Percentiles rank a stretch among this genome's conserved stretches.
Conservation (phyloP, 2,113 vertebrate genomes). For the Ranitomeya imitator region DNA sequence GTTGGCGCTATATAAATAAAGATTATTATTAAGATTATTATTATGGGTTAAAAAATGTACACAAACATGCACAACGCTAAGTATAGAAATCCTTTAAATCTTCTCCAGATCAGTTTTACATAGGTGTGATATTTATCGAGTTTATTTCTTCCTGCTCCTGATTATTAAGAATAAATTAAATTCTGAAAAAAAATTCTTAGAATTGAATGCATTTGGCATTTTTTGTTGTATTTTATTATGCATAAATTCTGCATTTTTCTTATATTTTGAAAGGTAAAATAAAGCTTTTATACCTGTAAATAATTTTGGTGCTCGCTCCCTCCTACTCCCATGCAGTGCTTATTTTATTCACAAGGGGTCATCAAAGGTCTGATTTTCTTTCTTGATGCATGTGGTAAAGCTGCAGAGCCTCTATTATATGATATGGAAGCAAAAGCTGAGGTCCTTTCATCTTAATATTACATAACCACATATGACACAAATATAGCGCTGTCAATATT, state of each 20-base stretch:
- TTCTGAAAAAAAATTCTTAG: background rate
- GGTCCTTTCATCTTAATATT: background rate
- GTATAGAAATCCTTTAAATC: too few relatives aligned
- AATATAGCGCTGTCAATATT: conserved; percentile 23
- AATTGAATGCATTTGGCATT: background rate
- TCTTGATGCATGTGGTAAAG: conserved; percentile 57
- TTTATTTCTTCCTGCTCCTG: background rate
- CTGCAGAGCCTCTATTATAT: background rate
- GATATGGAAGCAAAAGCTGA: background rate
- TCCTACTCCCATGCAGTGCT: conserved; percentile 76
- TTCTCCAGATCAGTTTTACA: too few relatives aligned
- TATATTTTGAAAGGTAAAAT: background rate
- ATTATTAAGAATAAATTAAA: background rate
- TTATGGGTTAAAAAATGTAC: too few relatives aligned
- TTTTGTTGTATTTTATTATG: background rate
- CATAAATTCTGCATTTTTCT: background rate
- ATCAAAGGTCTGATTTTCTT: conserved; percentile 82
- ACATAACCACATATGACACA: background rate
- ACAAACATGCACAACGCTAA: too few relatives aligned
- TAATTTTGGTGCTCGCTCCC: background rate
- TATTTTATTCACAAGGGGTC: conserved; percentile 83
- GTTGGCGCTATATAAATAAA: too few relatives aligned
- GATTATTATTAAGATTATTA: too few relatives aligned
- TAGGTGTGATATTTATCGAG: background rate
- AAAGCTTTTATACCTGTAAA: background rate